Conservation (phyloP, 2,888 invertebrate genomes). For the Drosophila parthenogenetica region DNA sequence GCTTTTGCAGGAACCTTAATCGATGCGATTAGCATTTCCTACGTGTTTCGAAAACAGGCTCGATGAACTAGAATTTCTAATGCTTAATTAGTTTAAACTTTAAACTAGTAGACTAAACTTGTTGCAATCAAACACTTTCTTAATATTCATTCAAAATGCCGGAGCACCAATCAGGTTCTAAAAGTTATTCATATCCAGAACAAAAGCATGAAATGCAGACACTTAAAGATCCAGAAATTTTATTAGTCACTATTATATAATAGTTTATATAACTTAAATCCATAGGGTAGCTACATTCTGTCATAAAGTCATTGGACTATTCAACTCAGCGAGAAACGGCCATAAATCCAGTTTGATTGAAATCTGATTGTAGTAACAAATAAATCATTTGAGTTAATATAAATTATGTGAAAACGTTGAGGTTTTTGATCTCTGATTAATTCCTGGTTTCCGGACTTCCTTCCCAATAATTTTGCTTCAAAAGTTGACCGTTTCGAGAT, state of each 20-base stretch:
- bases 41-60: constrained; percentile 5
- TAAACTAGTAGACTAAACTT: constrained; percentile 10
- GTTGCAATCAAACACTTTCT: constrained; percentile 26
- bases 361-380: neutral
- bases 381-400: neutral
- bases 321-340: neutral
- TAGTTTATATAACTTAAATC: constrained; percentile 7
- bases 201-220: constrained; percentile 1
- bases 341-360: neutral
- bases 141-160: constrained; percentile 9
- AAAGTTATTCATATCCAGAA: neutral
- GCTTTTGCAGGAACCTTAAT: constrained; percentile 35
- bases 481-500: no score
- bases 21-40: constrained; percentile 7
- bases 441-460: neutral
- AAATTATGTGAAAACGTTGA: constrained; percentile 1
- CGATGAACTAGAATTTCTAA: constrained; percentile 10
- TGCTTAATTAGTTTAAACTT: constrained; percentile 17
- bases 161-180: constrained; percentile 4
- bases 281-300: neutral
- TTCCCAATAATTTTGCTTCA: neutral
- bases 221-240: constrained; percentile 7
- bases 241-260: constrained; percentile 17
- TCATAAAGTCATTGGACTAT: neutral
- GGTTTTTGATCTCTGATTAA: constrained; percentile 1